Evolutionary conservation across 2,888 invertebrate genomes (phyloP).

Genomic region (Girardia tigrina): DNA sequence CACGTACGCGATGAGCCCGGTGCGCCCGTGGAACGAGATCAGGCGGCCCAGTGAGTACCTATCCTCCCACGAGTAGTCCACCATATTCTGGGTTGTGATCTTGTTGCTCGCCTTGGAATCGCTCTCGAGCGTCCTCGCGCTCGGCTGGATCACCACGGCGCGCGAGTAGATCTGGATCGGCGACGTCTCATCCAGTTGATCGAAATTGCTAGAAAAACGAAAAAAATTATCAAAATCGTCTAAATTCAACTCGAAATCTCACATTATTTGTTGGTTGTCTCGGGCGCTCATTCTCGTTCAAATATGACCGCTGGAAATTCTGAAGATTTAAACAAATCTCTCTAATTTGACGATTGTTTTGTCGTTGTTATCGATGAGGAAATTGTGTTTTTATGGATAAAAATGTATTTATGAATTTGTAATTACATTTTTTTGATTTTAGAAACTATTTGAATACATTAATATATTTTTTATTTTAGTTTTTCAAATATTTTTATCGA

Average conservation of each 20-base stretch:
- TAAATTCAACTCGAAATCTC: not conserved
- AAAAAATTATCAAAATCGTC: not conserved
- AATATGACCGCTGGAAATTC: too few relatives aligned
- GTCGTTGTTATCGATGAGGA: too few relatives aligned
- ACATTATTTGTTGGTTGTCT: not conserved
- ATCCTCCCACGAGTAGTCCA: not conserved
- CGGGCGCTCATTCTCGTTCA: not conserved
- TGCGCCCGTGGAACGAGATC: not conserved
- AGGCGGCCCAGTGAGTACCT: not conserved
- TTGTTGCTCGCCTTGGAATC: conserved; percentile 9
- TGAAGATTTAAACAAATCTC: too few relatives aligned
- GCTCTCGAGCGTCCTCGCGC: not conserved
- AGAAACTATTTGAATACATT: too few relatives aligned
- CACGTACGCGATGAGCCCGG: not conserved
- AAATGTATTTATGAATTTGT: too few relatives aligned
- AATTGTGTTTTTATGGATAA: too few relatives aligned
- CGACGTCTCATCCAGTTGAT: not conserved
- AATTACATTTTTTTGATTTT: too few relatives aligned
- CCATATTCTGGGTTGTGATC: not conserved
- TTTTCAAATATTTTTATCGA: too few relatives aligned
- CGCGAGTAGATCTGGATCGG: not conserved
- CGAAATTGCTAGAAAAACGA: not conserved
- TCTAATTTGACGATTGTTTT: too few relatives aligned
- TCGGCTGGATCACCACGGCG: not conserved
- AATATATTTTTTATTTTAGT: too few relatives aligned